Evolutionary conservation across 2,113 vertebrate species (phyloP), one percentile per base, ranked within the genome.

Genomic region (Phalacrocorax aristotelis): DNA sequence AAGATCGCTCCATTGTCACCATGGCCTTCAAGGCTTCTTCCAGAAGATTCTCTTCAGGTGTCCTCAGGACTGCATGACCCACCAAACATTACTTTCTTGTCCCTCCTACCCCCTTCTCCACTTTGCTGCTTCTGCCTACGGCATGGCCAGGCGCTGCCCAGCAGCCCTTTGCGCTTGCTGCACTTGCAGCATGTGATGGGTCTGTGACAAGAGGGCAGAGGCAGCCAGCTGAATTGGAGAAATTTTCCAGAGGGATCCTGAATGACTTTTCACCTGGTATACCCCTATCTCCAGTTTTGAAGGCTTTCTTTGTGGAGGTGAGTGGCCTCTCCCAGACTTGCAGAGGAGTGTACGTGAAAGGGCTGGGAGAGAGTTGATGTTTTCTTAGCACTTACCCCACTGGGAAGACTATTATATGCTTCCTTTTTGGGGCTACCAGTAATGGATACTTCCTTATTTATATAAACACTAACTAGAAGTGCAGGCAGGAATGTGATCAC

Each of bases 71-170:
- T 29, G 17, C 54, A 46, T 48, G 7, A 7, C 54, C 48, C 40
- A 65, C 49, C 40, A 76, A 61, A 48, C 20, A 49, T 20, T 36
- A 64, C n/a, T 71, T 48, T 4, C 19, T 65, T 82, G 14, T 87
- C 22, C n/a, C 13, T 26, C 36, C 38, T 68, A 10, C 7, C 30
- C 5, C 51, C 25, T 54, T 60, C 46, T 62, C 52, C 16, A 7
- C 17, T 14, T 83, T 17, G 17, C 40, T 78, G 8, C 46, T 71
- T 62, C 87, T 77, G 65, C 44, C 44, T n/a, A 19, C 0, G 0
- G 13, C 0, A 0, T 21, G 23, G 30, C 46, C 55, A 65, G 26
- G 54, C 0, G 0, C 29, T 84, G 26, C 25, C 40, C 25, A 15
- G 3, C 0, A 11, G 44, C 70, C 44, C 12, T 34, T 64, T 62